Evolutionary conservation across 2,888 invertebrate species (phyloP).

Genomic region (Embidobia sp.): DNA sequence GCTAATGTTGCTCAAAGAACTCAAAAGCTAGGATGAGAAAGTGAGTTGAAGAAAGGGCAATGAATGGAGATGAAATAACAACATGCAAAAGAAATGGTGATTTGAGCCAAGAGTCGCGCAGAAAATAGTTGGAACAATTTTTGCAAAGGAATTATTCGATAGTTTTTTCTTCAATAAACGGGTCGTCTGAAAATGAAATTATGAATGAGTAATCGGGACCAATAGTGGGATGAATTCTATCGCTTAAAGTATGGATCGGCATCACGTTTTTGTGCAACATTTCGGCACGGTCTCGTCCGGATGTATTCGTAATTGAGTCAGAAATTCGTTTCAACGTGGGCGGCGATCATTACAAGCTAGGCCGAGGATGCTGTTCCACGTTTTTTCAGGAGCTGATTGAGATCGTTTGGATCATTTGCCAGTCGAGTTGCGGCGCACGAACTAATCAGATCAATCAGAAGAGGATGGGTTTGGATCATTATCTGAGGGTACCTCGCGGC

Average conservation of each 20-base stretch:
- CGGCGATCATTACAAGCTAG: slow-evolving; percentile 75
- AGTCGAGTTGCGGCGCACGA: slow-evolving; percentile 73
- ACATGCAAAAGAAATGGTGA: no score
- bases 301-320: slow-evolving; percentile 61
- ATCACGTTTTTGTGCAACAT: slow-evolving; percentile 47
- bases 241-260: slow-evolving; percentile 23
- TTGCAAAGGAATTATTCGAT: background rate
- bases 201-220: background rate
- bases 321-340: slow-evolving; percentile 76
- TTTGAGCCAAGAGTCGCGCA: no score
- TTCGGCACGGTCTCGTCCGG: slow-evolving; percentile 38
- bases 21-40: background rate
- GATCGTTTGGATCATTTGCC: slow-evolving; percentile 79
- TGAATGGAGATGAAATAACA: no score
- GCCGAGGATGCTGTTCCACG: slow-evolving; percentile 61
- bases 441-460: slow-evolving; percentile 81
- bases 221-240: slow-evolving; percentile 32
- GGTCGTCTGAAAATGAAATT: no score
- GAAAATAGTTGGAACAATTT: no score
- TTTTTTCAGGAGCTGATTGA: slow-evolving; percentile 80
- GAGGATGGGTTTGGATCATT: slow-evolving; percentile 75
- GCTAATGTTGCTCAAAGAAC: slow-evolving; percentile 20
- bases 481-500: slow-evolving; percentile 67
- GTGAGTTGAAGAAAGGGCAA: no score
- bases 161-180: no score